These are phyloP conservation scores for Atherix ibis DNA, from an alignment of 2,888 invertebrate species.

Conservation along the genomic window DNA sequence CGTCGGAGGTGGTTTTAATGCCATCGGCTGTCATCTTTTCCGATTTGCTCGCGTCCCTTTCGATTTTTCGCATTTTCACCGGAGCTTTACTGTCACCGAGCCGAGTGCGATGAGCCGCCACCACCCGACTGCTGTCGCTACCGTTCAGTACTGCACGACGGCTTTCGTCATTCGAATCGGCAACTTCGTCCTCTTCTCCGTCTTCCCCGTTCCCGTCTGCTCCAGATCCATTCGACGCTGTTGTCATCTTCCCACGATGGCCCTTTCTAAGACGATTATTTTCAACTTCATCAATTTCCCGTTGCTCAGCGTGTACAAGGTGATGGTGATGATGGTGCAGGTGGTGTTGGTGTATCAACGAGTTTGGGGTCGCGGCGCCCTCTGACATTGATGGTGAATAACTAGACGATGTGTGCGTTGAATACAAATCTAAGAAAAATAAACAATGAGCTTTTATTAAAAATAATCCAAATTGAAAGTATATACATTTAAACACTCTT, in stretches of 20 bases:
- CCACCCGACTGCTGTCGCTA: slow-evolving; percentile 7
- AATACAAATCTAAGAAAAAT: slow-evolving; percentile 31
- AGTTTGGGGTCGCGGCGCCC: slow-evolving; percentile 31
- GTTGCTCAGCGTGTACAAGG: slow-evolving; percentile 15
- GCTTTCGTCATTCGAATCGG: slow-evolving; percentile 4
- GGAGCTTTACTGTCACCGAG: slow-evolving; percentile 19
- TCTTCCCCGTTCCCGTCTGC: slow-evolving; percentile 3
- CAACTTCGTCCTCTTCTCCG: slow-evolving; percentile 11
- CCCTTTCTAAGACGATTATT: slow-evolving; percentile 15
- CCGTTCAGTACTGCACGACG: slow-evolving; percentile 7
- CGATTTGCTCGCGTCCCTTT: slow-evolving; percentile 50
- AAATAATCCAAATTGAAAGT: slow-evolving; percentile 1
- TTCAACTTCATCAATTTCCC: slow-evolving; percentile 10
- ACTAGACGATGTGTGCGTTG: slow-evolving; percentile 33
- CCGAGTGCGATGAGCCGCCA: slow-evolving; percentile 4
- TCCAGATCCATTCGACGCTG: slow-evolving; percentile 1
- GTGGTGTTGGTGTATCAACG: slow-evolving; percentile 19
- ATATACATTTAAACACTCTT: neutral
- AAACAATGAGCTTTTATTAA: too few species aligned
- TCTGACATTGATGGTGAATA: slow-evolving; percentile 33
- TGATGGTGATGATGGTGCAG: slow-evolving; percentile 15
- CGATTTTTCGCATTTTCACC: slow-evolving; percentile 31
- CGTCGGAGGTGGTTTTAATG: slow-evolving; percentile 34
- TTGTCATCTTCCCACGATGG: slow-evolving; percentile 12
- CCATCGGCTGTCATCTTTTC: slow-evolving; percentile 32